Base-by-base conservation (phyloP, 2,113 vertebrate genomes). In the Bucco capensis region DNA sequence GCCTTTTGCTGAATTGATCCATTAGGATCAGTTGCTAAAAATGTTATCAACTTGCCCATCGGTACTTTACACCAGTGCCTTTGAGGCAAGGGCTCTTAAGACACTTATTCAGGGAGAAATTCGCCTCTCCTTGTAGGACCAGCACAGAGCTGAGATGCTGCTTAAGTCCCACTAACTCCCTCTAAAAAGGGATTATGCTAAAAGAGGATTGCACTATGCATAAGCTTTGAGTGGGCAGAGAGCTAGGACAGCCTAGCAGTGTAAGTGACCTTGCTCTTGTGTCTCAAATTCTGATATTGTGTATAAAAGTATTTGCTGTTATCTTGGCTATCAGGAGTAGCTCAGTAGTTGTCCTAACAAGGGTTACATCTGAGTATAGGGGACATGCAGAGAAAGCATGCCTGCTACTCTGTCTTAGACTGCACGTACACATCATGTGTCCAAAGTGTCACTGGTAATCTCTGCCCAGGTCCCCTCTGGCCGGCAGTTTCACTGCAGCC, bases 91-190 rank as follows among this genome's bases (percentile, higher is more conserved):
- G 92, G 64, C 72, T 88, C 92, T 95, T 96, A 95, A 96, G 95
- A 83, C 95, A 94, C 91, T 96, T 90, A 92, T 93, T 96, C 81
- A 94, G 86, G 89, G 86, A 93, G 92, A 96, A 96, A 96, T 94
- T 96, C 92, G 60, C 80, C 80, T 95, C 93, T 92, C 91, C 90
- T 72, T 79, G 61, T 77, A 88, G 94, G 86, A 93, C 88, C 83
- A 66, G 74, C 58, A 53, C 22, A 78, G 44, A 81, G 83, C 77
- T 3, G 76, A 83, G 86, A 83, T 83, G 69, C 81, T 73, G 60
- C 85, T 78, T 95, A 94, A 94, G 15, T 61, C 70, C 54, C 66
- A 46, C 72, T 91, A 95, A 91, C 74, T 80, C 74, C 80, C 28
- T 85, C 12, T 46, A 90, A 80, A 88, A 93, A 90, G 86, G 50